Conservation (phyloP, 1,140 invertebrate genomes). For the Mesaphorura yosii region DNA sequence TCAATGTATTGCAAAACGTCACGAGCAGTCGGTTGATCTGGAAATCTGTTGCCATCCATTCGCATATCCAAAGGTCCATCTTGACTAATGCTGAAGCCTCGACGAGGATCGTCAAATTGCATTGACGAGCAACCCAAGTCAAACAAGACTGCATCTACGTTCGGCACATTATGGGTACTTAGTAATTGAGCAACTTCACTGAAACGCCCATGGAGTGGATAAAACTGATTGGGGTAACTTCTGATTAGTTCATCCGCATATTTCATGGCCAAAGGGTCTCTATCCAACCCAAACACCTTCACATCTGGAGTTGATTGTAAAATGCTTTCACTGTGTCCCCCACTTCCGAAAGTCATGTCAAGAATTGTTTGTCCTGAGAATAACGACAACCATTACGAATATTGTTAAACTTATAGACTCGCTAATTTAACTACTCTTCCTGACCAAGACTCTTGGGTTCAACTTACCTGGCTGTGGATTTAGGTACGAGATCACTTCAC, state of each 20-base stretch:
- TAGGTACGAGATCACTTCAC: slow-evolving; percentile 56
- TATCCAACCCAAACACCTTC: slow-evolving; percentile 67
- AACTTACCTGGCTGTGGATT: slow-evolving; percentile 46
- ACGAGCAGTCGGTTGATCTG: slow-evolving; percentile 61
- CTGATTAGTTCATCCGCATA: slow-evolving; percentile 50
- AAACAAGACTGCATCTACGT: slow-evolving; percentile 76
- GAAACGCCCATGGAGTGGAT: slow-evolving; percentile 71
- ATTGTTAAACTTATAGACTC: neutral
- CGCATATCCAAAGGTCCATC: slow-evolving; percentile 89
- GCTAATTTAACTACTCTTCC: neutral
- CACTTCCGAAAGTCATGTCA: slow-evolving; percentile 90
- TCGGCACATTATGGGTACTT: slow-evolving; percentile 43
- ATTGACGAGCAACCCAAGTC: slow-evolving; percentile 94
- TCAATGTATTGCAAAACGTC: slow-evolving; percentile 69
- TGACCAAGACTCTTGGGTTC: neutral
- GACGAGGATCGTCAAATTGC: slow-evolving; percentile 68
- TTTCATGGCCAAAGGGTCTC: slow-evolving; percentile 67
- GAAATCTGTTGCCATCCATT: slow-evolving; percentile 69
- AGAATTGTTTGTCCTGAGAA: slow-evolving; percentile 41
- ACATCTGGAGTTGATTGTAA: slow-evolving; percentile 44
- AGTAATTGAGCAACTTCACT: slow-evolving; percentile 68
- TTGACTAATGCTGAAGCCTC: slow-evolving; percentile 74
- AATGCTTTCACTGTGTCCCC: slow-evolving; percentile 65
- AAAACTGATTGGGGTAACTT: slow-evolving; percentile 55
- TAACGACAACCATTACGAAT: neutral